Base-by-base conservation (phyloP, 2,888 invertebrate genomes). In the Cyclophora albipunctata region DNA sequence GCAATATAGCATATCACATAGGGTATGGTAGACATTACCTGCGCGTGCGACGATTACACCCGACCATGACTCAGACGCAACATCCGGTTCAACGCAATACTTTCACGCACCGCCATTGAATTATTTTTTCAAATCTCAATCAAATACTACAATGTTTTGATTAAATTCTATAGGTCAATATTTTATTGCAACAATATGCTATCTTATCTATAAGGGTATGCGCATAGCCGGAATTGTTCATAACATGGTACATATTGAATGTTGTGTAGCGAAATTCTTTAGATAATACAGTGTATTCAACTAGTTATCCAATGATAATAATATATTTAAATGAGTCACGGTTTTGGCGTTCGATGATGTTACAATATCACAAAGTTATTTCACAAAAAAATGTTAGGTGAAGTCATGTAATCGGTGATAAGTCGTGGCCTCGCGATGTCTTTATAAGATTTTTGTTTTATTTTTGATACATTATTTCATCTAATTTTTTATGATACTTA, bases 21-120 rank as follows among this genome's bases (percentile, higher is more conserved):
- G 5, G 62, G 65, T 68, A 69, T 69, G 68, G 68, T 75, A 71
- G 78, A 79, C 71, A 72, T 69, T 83, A 83, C 85, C 83, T 82
- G 81, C 81, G 84, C 81, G 79, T 75, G 82, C 80, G 78, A 71
- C 69, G 79, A 75, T 75, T 77, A 74, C 77, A 69, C 69, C 72
- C 59, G 65, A 60, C 63, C 59, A 63, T 84, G 82, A 84, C 71
- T 84, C 82, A 82, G 55, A 52, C 67, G 52, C 61, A 56, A 77
- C 75, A 86, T 86, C 86, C 86, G 84, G 85, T 81, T 85, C 75
- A 72, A 71, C 76, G 78, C 78, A 67, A 67, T 64, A 81, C 86
- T 86, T 87, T 87, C 86, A 75, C 84, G 69, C 66, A 72, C 63
- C 60, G 59, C 58, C 52, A 57, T 64, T 69, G 68, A 72, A 70